Conservation (phyloP, 2,888 invertebrate genomes). For the Agapetus fuscipes region DNA sequence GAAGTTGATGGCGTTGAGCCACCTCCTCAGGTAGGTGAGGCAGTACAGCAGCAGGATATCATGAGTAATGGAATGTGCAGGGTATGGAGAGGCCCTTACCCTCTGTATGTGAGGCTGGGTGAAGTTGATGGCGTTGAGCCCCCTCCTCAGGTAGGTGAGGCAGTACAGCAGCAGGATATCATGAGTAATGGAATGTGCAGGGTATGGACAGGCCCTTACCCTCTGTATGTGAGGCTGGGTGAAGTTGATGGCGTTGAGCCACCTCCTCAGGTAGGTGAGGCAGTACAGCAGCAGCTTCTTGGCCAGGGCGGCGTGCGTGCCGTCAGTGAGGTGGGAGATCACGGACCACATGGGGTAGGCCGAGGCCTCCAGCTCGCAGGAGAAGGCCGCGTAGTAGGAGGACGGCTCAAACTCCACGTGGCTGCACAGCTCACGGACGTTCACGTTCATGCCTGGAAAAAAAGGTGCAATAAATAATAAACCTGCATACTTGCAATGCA, state of each 20-base stretch:
- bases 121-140: conserved; percentile 79
- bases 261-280: conserved; percentile 69
- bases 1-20: conserved; percentile 79
- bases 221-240: conserved; percentile 50
- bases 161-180: conserved; percentile 72
- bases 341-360: conserved; percentile 98
- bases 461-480: not conserved
- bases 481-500: no score
- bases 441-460: conserved; percentile 85
- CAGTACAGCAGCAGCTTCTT: conserved; percentile 68
- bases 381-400: conserved; percentile 95
- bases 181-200: no score
- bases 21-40: conserved; percentile 69
- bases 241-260: conserved; percentile 79
- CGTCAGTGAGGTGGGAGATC: conserved; percentile 74
- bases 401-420: conserved; percentile 97
- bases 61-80: no score
- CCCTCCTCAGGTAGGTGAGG: conserved; percentile 69
- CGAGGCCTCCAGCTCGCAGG: conserved; percentile 93
- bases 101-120: conserved; percentile 50
- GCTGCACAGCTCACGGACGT: conserved; percentile 78
- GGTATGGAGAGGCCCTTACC: no score
- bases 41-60: conserved; percentile 72
- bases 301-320: conserved; percentile 63
- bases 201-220: conserved; percentile 49